Evolutionary conservation across 2,113 vertebrate genomes (phyloP).

Genomic region (Chaetops frenatus): DNA sequence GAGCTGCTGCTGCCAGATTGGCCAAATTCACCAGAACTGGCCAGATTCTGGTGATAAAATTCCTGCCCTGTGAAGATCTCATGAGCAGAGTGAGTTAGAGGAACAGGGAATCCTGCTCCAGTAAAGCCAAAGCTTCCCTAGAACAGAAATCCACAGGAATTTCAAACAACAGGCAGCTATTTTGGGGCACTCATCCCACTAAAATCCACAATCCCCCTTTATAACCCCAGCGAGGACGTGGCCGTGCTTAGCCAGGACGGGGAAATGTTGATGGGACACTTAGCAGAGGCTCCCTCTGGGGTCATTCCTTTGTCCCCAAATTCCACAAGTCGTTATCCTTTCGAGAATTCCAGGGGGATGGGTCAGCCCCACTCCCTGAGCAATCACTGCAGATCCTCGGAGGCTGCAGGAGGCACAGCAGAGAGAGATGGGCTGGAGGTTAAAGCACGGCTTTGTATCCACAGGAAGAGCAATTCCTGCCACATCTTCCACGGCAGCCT

Average conservation of each 20-base stretch:
- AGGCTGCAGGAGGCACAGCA: background rate
- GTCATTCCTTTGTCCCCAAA: background rate
- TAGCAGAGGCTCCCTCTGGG: background rate
- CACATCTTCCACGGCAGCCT: background rate
- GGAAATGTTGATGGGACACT: background rate
- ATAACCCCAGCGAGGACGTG: background rate
- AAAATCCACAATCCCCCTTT: background rate
- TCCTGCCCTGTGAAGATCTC: background rate
- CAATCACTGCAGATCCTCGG: background rate
- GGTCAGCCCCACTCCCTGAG: background rate
- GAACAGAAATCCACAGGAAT: background rate
- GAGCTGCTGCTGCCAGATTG: background rate
- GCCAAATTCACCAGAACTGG: background rate
- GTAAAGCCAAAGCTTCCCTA: background rate
- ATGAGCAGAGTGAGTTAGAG: background rate
- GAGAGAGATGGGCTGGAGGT: background rate
- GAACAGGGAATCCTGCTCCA: background rate
- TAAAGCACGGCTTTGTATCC: background rate
- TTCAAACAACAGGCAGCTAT: background rate
- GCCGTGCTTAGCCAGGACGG: background rate
- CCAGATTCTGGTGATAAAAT: background rate
- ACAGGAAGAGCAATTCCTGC: background rate
- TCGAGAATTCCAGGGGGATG: background rate
- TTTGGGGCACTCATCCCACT: background rate
- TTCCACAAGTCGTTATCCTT: background rate